phyloP scores from a whole-genome alignment of 2,113 vertebrate genomes.

The Suncus etruscus region DNA sequence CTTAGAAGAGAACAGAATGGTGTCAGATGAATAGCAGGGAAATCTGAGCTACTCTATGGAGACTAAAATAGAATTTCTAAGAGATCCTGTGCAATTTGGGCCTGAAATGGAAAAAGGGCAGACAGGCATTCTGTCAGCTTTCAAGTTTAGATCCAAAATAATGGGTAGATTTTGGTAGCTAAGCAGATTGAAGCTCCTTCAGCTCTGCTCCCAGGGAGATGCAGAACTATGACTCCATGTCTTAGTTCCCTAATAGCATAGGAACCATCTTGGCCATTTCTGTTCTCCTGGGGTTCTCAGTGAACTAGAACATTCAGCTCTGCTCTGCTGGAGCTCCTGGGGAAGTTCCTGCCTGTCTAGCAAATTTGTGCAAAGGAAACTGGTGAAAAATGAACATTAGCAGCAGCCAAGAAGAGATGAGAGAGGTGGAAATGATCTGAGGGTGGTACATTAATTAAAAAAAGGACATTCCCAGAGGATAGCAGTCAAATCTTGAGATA shows the following conservation, averaged over 20 bases:
- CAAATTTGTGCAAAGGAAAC: slow-evolving; percentile 45
- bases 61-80: slow-evolving; percentile 21
- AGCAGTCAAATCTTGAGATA: neutral
- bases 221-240: neutral
- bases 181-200: slow-evolving; percentile 54
- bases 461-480: neutral
- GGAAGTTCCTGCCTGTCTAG: neutral
- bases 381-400: slow-evolving; percentile 36
- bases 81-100: neutral
- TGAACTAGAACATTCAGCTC: slow-evolving; percentile 32
- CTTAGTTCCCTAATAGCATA: neutral
- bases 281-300: slow-evolving; percentile 45
- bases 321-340: neutral
- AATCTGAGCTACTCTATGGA: neutral
- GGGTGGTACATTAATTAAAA: neutral
- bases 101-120: slow-evolving; percentile 6
- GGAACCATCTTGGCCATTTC: slow-evolving; percentile 27
- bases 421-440: neutral
- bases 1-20: neutral
- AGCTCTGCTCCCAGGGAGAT: neutral
- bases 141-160: slow-evolving; percentile 47
- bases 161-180: slow-evolving; percentile 32
- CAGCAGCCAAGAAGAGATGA: slow-evolving; percentile 1
- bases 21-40: neutral
- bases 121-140: slow-evolving; percentile 2